A percentile compares a stretch with the other conserved stretches of the same genome.
These are phyloP conservation scores for Sebastes cheni DNA, from an alignment of 2,797 vertebrate genomes.

Conservation along the genomic window DNA sequence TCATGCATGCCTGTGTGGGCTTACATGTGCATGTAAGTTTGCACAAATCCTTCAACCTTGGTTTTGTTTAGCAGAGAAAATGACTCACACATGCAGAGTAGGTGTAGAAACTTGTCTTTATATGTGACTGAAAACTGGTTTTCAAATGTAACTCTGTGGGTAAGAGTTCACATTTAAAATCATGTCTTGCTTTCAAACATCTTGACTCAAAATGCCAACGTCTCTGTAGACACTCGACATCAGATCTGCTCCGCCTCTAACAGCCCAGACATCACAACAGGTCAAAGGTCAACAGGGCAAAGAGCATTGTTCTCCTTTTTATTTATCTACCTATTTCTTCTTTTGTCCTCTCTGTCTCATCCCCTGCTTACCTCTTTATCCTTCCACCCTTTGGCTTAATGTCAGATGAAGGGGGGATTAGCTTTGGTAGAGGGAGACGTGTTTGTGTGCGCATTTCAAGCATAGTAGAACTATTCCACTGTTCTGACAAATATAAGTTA, in stretches of 20 bases:
- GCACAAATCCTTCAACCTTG: background rate
- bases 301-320: slow-evolving; percentile 5
- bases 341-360: slow-evolving; percentile 22
- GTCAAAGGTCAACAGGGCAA: slow-evolving; percentile 33
- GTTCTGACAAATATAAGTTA: background rate
- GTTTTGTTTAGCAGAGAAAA: slow-evolving; percentile 16
- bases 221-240: background rate
- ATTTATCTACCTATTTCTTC: background rate
- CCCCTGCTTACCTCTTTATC: slow-evolving; percentile 33
- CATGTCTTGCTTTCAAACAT: background rate
- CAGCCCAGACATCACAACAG: background rate
- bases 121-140: background rate
- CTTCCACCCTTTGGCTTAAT: slow-evolving; percentile 48
- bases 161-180: background rate
- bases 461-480: background rate
- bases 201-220: background rate
- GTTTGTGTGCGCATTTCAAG: background rate
- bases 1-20: background rate
- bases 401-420: slow-evolving; percentile 62
- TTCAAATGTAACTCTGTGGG: background rate
- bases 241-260: no score
- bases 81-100: slow-evolving; percentile 16
- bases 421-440: slow-evolving; percentile 31
- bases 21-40: background rate
- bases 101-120: background rate